Base-by-base conservation (phyloP, 1,140 invertebrate species). In the Caenorhabditis briggsae region DNA sequence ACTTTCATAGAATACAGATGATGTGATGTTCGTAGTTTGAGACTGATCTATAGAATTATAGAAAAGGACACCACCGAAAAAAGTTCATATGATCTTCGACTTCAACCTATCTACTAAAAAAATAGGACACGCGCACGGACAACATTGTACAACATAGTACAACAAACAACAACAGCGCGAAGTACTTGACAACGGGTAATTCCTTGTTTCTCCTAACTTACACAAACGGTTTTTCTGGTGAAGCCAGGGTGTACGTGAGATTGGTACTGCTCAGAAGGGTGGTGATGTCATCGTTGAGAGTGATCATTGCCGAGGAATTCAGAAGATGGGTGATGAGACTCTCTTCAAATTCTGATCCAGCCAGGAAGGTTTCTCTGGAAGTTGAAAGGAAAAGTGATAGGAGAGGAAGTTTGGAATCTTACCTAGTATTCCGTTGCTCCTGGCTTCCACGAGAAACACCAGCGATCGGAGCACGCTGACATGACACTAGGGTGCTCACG, bases 161-260 rank as follows among this genome's bases (percentile, higher is more conserved):
- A 78, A 78, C 70, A 78, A 78, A 78, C 70, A 78, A 50, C 16
- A 70, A 46, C 43, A 48, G 64, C 20, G 64, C 64, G 64, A 70
- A 78, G 70, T 50, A 50, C 70, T 78, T 46, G 70, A 78, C 7
- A 25, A 78, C 70, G 50, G n/a, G 12, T 41, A 78, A 23, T 78
- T 78, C 70, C 70, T 12, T 78, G 70, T 78, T 78, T 53, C 70
- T 50, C 14, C 64, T n/a, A 78, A 78, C 70, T 50, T 78, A 78
- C 70, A 78, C 70, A 25, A 78, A 78, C 23, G 70, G 70, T 50
- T 78, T 23, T 0, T 50, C 70, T 5, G 70, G 46, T 78, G 43
- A 50, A 9, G 46, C 43, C 7, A 78, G 43, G 23, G 70, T 78
- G 46, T 78, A 78, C 2, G 70, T 78, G 46, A 78, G 18, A 14